phyloP scores from a whole-genome alignment of 2,113 vertebrate genomes.

The Ameiurus melas region DNA sequence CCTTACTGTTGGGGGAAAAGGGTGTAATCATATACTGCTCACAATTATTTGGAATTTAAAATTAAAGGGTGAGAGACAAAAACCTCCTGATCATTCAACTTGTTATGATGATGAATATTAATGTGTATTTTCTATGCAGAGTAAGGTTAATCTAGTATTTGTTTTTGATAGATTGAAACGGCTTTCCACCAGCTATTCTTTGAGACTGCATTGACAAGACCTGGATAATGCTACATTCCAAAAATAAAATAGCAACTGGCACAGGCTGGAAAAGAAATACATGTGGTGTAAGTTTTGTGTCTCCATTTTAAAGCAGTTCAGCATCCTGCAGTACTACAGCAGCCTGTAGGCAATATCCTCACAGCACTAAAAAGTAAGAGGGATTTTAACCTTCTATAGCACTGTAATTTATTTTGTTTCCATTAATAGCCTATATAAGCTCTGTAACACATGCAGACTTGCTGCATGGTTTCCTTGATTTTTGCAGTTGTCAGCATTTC shows the following conservation, averaged over 20 bases:
- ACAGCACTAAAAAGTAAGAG: neutral
- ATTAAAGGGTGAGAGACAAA: neutral
- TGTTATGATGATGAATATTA: neutral
- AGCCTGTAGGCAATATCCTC: neutral
- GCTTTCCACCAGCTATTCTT: neutral
- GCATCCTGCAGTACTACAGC: constrained; percentile 7
- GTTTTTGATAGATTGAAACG: neutral
- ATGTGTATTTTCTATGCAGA: neutral
- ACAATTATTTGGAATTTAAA: neutral
- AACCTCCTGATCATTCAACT: neutral
- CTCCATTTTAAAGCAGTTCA: constrained; percentile 9
- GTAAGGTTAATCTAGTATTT: neutral
- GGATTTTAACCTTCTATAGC: neutral
- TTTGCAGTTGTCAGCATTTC: constrained; percentile 18
- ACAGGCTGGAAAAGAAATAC: neutral
- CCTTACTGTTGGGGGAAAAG: neutral
- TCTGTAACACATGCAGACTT: constrained; percentile 3
- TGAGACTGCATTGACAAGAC: neutral
- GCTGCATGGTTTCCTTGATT: constrained; percentile 11
- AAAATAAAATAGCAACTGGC: neutral
- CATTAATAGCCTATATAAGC: neutral
- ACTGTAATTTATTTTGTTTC: neutral
- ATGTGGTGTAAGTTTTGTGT: constrained; percentile 4
- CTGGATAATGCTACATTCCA: neutral
- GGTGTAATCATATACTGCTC: neutral